These are phyloP conservation scores for Idaea straminata DNA, from an alignment of 2,888 invertebrate species.

Conservation along the genomic window DNA sequence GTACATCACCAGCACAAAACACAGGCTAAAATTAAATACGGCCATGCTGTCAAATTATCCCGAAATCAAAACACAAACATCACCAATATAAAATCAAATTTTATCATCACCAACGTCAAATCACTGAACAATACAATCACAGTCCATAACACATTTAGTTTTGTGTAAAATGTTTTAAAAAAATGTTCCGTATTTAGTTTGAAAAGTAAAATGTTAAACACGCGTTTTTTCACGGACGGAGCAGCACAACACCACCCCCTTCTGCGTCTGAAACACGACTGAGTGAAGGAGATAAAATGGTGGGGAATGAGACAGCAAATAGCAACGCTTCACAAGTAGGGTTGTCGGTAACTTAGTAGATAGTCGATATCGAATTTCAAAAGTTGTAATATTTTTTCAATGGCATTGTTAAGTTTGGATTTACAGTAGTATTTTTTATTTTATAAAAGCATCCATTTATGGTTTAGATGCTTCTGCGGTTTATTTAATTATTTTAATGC, in stretches of 20 bases:
- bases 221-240: slow-evolving; percentile 42
- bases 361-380: slow-evolving; percentile 11
- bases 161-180: slow-evolving; percentile 24
- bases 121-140: slow-evolving; percentile 45
- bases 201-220: slow-evolving; percentile 44
- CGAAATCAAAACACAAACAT: slow-evolving; percentile 47
- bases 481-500: too few relatives aligned
- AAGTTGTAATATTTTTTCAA: too few relatives aligned
- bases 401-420: too few relatives aligned
- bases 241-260: slow-evolving; percentile 28
- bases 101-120: slow-evolving; percentile 55
- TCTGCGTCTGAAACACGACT: slow-evolving; percentile 47
- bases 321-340: slow-evolving; percentile 22
- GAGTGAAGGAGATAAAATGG: slow-evolving; percentile 19
- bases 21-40: slow-evolving; percentile 67
- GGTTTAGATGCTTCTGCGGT: too few relatives aligned
- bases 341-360: slow-evolving; percentile 14
- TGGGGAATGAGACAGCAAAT: slow-evolving; percentile 36
- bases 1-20: slow-evolving; percentile 63
- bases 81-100: slow-evolving; percentile 19
- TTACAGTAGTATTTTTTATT: too few relatives aligned
- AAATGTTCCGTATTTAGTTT: slow-evolving; percentile 32
- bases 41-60: slow-evolving; percentile 55
- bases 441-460: too few relatives aligned
- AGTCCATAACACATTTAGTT: slow-evolving; percentile 31